A percentile compares a stretch with the other conserved stretches of the same genome.
These are phyloP conservation scores for Coreius guichenoti DNA, from an alignment of 2,797 vertebrate species.

Conservation along the genomic window DNA sequence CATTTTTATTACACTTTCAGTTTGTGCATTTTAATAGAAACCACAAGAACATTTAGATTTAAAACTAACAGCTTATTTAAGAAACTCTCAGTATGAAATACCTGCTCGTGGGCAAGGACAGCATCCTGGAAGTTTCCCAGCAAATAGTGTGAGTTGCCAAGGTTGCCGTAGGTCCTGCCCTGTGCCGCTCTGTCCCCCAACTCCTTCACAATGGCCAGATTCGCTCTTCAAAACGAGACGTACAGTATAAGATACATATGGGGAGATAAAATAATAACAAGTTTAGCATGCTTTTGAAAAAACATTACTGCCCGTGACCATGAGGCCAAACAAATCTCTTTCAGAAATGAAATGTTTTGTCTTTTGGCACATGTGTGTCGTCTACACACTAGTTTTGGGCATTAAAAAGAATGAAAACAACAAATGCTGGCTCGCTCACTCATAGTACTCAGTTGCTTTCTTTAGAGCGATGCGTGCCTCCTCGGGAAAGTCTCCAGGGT, in stretches of 20 bases:
- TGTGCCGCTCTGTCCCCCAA: slow-evolving; percentile 91
- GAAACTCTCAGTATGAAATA: slow-evolving; percentile 58
- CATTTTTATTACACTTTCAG: neutral
- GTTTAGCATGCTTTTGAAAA: neutral
- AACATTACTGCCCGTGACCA: neutral
- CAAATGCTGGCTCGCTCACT: slow-evolving; percentile 75
- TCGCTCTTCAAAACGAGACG: slow-evolving; percentile 78
- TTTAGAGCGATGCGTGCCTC: slow-evolving; percentile 88
- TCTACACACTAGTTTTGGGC: neutral
- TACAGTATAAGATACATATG: neutral
- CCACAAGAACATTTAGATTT: neutral
- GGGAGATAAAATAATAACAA: neutral
- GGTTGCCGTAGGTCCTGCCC: slow-evolving; percentile 94
- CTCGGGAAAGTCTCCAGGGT: slow-evolving; percentile 92
- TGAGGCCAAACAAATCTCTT: neutral
- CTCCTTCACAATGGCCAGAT: slow-evolving; percentile 88
- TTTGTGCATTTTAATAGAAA: neutral
- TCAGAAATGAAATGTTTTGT: neutral
- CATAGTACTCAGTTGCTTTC: slow-evolving; percentile 92
- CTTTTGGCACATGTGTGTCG: neutral
- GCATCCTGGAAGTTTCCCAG: slow-evolving; percentile 92
- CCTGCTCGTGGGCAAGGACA: slow-evolving; percentile 92
- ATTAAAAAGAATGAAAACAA: neutral
- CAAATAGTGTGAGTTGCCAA: slow-evolving; percentile 95
- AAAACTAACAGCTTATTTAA: neutral